Evolutionary conservation across 2,797 vertebrate genomes (phyloP), one percentile per base, ranked within the genome.

Genomic region (Sarcophilus harrisii): DNA sequence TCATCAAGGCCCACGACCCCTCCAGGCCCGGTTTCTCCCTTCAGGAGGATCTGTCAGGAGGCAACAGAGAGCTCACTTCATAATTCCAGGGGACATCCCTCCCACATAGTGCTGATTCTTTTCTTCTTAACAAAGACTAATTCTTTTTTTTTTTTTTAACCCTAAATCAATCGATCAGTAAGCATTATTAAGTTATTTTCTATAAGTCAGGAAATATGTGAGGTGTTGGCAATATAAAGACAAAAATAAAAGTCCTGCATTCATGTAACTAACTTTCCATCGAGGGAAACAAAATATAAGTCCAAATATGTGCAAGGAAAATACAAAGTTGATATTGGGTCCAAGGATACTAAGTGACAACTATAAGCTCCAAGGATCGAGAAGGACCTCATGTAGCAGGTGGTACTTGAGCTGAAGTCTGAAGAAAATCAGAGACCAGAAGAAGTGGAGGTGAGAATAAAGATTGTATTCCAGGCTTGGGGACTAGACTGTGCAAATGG

Each of bases 1-100:
- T 99, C 99, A 59, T 99, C 99, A 0, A 99, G 94, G 4, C 99
- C 99, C 9, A 99, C 97, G 0, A 99, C 98, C 3, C 99, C 99
- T 0, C 98, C 91, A 0, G 98, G 97, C 38, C 99, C 98, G 0
- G 99, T 97, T 30, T 98, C 98, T 3, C 99, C 99, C 45, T 99
- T 98, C 2, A 99, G 98, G 90, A 99, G 18, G 96, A 99, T 99
- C 99, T 99, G 96, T 4, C 13, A 90, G 57, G 0, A 30, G 12
- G 18, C 0, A 13, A 94, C 91, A 21, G 21, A 58, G 32, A 0
- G 0, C 38, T 73, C 30, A 11, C 28, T 14, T 21, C 29, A 81
- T 5, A 1, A 0, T 27, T 87, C 38, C 38, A 28, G 73, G 38
- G 16, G 21, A 49, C 21, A 87, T 27, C 73, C 38, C 73, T 87